Conservation (phyloP, 2,113 vertebrate genomes). For the Progne subis region DNA sequence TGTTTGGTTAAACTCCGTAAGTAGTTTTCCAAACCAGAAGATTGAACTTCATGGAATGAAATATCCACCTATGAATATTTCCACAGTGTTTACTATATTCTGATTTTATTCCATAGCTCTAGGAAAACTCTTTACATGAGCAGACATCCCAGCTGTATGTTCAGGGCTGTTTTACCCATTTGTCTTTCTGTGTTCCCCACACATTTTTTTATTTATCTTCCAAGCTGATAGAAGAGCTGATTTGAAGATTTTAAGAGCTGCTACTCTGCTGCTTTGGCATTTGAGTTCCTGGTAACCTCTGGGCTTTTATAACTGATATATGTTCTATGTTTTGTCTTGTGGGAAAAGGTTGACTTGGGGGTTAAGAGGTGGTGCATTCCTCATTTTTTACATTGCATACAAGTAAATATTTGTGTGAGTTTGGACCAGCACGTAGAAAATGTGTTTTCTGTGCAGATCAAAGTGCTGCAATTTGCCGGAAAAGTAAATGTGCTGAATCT, state of each 20-base stretch:
- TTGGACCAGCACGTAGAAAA: not conserved
- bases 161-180: not conserved
- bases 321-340: not conserved
- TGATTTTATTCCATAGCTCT: not conserved
- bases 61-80: not conserved
- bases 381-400: accelerated
- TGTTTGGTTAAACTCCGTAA: not conserved
- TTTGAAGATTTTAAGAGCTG: not conserved
- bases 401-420: not conserved
- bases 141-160: not conserved
- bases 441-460: not conserved
- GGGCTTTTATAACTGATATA: not conserved
- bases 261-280: not conserved
- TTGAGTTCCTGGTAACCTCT: not conserved
- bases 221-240: not conserved
- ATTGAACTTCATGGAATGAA: not conserved
- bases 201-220: not conserved
- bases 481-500: not conserved
- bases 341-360: not conserved
- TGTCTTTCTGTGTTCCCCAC: not conserved
- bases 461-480: not conserved
- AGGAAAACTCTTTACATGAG: not conserved
- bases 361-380: not conserved
- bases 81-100: not conserved
- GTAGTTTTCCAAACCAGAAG: not conserved